Conservation (phyloP, 2,113 vertebrate genomes). For the Mionectes macconnelli region DNA sequence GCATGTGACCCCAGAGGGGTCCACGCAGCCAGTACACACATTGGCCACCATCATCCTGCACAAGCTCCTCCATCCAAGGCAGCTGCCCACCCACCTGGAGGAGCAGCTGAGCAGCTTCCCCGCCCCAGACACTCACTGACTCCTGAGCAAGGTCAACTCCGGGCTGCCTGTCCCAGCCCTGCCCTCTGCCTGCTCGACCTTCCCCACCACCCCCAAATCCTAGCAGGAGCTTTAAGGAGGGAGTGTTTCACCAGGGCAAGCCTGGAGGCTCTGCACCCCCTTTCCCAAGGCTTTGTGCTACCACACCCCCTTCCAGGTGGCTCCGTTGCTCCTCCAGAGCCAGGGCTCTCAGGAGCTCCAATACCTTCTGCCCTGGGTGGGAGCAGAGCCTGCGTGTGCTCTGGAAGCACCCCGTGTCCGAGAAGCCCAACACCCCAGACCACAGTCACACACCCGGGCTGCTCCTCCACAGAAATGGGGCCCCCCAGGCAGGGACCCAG, state of each 20-base stretch:
- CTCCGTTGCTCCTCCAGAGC: background rate
- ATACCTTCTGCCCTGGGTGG: background rate
- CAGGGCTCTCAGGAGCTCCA: background rate
- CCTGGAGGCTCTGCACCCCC: background rate
- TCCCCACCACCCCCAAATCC: background rate
- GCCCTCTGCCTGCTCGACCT: rapidly evolving
- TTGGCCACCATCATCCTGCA: background rate
- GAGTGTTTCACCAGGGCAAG: background rate
- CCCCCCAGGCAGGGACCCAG: background rate
- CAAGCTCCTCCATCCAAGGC: background rate
- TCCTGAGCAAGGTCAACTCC: background rate
- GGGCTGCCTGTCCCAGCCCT: background rate
- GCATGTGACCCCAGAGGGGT: background rate
- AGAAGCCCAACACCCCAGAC: background rate
- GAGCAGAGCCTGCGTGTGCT: background rate
- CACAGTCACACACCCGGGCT: rapidly evolving
- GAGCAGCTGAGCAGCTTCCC: background rate
- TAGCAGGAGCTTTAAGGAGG: background rate
- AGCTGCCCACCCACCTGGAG: rapidly evolving
- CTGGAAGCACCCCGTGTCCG: background rate
- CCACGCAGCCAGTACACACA: rapidly evolving
- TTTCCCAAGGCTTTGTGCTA: background rate
- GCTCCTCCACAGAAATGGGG: rapidly evolving
- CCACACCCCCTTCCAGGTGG: background rate
- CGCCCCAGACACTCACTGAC: rapidly evolving